phyloP scores from a whole-genome alignment of 2,888 invertebrate genomes.

The Strigamia maritima region DNA sequence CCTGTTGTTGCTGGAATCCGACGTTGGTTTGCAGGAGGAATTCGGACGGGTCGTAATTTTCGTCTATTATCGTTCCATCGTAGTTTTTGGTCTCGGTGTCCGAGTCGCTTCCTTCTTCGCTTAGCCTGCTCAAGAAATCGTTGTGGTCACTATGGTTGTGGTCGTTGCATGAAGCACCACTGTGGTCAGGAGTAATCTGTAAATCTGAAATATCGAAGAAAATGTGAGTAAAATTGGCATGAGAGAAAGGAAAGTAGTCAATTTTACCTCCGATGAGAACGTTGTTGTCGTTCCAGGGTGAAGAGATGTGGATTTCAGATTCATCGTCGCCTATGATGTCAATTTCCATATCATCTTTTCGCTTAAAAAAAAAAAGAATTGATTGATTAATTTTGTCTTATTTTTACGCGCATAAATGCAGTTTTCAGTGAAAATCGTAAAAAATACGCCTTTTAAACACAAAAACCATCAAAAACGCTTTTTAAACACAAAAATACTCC shows the following conservation, averaged over 20 bases:
- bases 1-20: slow-evolving; percentile 42
- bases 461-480: no score
- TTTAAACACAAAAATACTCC: no score
- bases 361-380: no score
- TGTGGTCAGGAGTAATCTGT: slow-evolving; percentile 49
- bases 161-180: slow-evolving; percentile 47
- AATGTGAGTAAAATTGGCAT: neutral
- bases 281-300: slow-evolving; percentile 39
- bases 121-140: slow-evolving; percentile 44
- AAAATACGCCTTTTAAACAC: no score
- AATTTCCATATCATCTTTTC: slow-evolving; percentile 48
- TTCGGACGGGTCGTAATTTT: slow-evolving; percentile 82
- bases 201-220: slow-evolving; percentile 44
- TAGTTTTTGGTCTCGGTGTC: slow-evolving; percentile 51
- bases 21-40: slow-evolving; percentile 63
- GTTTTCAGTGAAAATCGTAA: no score
- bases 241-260: no score
- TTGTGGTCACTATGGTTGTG: slow-evolving; percentile 45
- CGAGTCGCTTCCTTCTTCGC: slow-evolving; percentile 46
- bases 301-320: slow-evolving; percentile 37
- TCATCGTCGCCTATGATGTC: slow-evolving; percentile 53
- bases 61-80: slow-evolving; percentile 68
- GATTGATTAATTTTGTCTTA: no score
- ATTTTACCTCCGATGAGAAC: slow-evolving; percentile 42
- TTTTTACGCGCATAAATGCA: no score